Conservation (phyloP, 2,113 vertebrate species). For the Sphyrna mokarran region DNA sequence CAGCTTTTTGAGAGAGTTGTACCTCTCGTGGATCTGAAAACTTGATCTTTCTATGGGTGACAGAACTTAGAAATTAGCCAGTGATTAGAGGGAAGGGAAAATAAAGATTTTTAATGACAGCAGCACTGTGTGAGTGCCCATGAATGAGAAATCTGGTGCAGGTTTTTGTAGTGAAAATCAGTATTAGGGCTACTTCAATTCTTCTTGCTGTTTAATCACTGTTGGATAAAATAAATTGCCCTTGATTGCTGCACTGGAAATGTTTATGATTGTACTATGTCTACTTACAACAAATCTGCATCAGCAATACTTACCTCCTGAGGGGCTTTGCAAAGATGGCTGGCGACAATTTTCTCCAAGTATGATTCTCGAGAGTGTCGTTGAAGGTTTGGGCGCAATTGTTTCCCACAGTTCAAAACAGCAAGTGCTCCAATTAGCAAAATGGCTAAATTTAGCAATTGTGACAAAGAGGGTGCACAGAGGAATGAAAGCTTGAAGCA, state of each 20-base stretch:
- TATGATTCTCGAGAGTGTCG: not conserved
- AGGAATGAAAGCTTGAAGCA: not conserved
- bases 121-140: not conserved
- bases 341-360: not conserved
- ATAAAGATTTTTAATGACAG: not conserved
- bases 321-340: not conserved
- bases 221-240: not conserved
- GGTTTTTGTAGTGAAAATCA: not conserved
- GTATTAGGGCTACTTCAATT: not conserved
- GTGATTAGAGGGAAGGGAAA: not conserved
- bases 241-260: not conserved
- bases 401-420: not conserved
- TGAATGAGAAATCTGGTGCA: not conserved
- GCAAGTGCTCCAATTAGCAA: not conserved
- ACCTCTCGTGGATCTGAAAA: not conserved
- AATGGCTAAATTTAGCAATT: not conserved
- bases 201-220: not conserved
- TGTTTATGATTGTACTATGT: not conserved
- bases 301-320: not conserved
- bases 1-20: not conserved
- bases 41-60: not conserved
- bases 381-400: not conserved
- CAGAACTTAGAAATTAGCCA: not conserved
- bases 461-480: not conserved
- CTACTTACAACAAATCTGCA: not conserved